Evolutionary conservation across 2,113 vertebrate species (phyloP), one percentile per base, ranked within the genome.

Genomic region (Tupaia chinensis): DNA sequence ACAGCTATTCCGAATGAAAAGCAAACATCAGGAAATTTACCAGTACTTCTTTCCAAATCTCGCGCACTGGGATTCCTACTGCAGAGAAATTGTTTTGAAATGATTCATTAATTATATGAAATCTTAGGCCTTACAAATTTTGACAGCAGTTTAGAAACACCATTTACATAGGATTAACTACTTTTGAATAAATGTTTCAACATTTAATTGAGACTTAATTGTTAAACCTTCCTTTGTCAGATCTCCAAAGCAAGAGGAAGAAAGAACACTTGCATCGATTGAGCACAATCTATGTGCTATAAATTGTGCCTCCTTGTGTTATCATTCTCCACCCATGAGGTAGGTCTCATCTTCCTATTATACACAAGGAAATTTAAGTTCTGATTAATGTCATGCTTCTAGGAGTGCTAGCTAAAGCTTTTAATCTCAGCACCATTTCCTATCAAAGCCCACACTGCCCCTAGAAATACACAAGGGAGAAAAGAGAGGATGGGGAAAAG

Each of bases 11-110:
- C 0, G 9, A 63, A 56, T 69, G 13, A 94, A 76, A 92, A 83
- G n/a, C 29, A 44, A 66, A n/a, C 29, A n/a, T 74, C 77, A 89
- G 53, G 14, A 83, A 92, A 90, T 78, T 70, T 61, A 87, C 25
- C 12, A 72, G 76, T 19, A 73, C 60, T 53, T 95, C 88, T 91
- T 95, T 85, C n/a, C 68, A 92, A 96, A 93, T 12, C n/a, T 87
- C 32, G 83, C 83, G 72, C 60, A 74, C 65, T 69, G 34, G 72
- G 54, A 93, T 84, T 83, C 66, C 92, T 84, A 92, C 32, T 76
- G 13, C 66, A 76, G 85, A 84, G 27, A 91, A 84, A 25, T 87
- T 93, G 83, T 93, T 97, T 90, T 88, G 68, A 82, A 96, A 88
- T 93, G 69, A 89, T 61, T 89, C 60, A 94, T 85, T 91, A 65